Percentiles rank a stretch among this genome's conserved stretches.
phyloP scores from a whole-genome alignment of 2,888 invertebrate genomes.

The Temnothorax unifasciatus region DNA sequence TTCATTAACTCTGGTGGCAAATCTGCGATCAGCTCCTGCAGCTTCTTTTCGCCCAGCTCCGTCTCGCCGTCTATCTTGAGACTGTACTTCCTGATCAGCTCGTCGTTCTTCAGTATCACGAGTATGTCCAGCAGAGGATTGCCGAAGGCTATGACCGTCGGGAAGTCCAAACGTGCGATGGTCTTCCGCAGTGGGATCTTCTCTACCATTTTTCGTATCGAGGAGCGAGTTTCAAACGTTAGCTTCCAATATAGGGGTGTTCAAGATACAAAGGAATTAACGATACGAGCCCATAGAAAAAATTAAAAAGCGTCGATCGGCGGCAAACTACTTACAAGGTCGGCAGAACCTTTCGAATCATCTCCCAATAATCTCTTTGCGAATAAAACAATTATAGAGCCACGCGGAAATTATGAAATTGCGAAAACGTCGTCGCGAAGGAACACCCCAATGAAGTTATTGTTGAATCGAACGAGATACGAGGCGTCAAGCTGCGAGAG shows the following conservation, averaged over 20 bases:
- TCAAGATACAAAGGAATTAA: constrained; percentile 2
- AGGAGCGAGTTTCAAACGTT: background rate
- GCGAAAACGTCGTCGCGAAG: no score
- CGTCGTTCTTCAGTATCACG: constrained; percentile 76
- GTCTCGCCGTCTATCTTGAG: constrained; percentile 81
- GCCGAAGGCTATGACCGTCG: constrained; percentile 83
- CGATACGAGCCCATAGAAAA: background rate
- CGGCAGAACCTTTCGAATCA: background rate
- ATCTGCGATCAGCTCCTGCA: constrained; percentile 78
- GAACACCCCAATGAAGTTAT: background rate
- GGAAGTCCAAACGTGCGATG: constrained; percentile 71
- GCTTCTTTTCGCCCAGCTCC: constrained; percentile 80
- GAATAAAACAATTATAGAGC: background rate
- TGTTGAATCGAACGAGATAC: background rate
- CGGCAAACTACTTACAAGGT: background rate
- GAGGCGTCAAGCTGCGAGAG: no score
- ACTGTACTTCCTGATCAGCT: constrained; percentile 79
- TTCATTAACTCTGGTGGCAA: constrained; percentile 79
- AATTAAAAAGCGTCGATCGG: background rate
- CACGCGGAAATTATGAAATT: background rate
- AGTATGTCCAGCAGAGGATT: constrained; percentile 84
- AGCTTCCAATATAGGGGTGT: constrained; percentile 1
- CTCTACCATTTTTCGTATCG: constrained; percentile 71
- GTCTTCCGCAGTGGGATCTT: constrained; percentile 72
- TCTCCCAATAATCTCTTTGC: background rate